Conservation (phyloP, 2,888 invertebrate genomes). For the Cephus spinipes region DNA sequence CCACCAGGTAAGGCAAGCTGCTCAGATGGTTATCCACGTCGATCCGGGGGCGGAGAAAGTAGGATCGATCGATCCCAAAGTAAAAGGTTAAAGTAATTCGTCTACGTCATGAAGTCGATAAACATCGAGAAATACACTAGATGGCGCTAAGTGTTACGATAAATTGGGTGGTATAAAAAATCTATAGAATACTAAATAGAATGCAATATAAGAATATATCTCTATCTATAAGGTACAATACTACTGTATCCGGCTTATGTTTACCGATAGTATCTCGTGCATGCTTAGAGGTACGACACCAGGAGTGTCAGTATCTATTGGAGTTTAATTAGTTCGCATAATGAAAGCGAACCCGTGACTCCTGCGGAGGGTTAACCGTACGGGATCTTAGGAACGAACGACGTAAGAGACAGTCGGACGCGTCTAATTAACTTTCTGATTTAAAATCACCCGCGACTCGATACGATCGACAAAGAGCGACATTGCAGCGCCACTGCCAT, state of each 20-base stretch:
- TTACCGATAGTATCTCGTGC: neutral
- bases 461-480: constrained; percentile 49
- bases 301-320: constrained; percentile 44
- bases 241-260: neutral
- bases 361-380: constrained; percentile 2
- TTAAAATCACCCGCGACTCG: constrained; percentile 57
- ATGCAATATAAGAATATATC: neutral
- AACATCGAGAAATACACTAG: neutral
- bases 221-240: neutral
- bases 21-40: neutral
- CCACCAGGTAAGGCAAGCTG: neutral
- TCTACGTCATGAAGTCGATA: neutral
- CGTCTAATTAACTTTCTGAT: constrained; percentile 63
- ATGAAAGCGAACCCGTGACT: constrained; percentile 45
- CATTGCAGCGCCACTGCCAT: constrained; percentile 33
- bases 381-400: constrained; percentile 27
- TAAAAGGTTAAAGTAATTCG: neutral
- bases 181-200: neutral
- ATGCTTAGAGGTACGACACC: neutral
- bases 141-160: neutral
- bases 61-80: neutral
- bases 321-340: constrained; percentile 62
- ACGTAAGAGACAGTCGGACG: constrained; percentile 50
- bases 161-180: neutral
- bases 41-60: neutral